Evolutionary conservation across 2,888 invertebrate genomes (phyloP).

Genomic region (Urechis unicinctus): DNA sequence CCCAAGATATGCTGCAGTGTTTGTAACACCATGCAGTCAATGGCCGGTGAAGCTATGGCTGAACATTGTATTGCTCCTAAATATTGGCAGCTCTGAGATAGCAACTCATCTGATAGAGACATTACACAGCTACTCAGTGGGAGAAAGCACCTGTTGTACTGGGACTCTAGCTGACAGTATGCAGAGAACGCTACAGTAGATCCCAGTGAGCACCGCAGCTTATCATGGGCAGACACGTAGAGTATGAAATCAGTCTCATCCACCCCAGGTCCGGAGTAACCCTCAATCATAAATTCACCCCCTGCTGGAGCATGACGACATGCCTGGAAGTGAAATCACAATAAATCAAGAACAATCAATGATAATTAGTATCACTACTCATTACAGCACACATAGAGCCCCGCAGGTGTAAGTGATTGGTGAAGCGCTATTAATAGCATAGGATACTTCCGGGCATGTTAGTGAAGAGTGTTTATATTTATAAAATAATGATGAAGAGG

Average conservation of each 20-base stretch:
- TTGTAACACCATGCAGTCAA: not conserved
- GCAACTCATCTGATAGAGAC: no score
- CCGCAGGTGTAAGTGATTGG: no score
- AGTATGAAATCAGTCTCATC: conserved; percentile 87
- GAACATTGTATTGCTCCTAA: no score
- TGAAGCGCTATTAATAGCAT: no score
- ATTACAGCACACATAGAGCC: no score
- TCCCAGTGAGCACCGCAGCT: conserved; percentile 83
- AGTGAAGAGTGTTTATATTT: not conserved
- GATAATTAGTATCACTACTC: no score
- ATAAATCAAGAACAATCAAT: not conserved
- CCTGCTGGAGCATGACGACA: conserved; percentile 61
- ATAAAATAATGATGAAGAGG: no score
- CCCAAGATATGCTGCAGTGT: no score
- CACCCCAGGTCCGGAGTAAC: conserved; percentile 59
- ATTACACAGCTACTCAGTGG: no score
- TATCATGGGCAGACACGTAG: conserved; percentile 91
- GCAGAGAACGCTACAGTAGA: conserved; percentile 95
- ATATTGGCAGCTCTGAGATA: no score
- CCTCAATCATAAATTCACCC: conserved; percentile 11
- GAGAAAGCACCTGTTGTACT: conserved; percentile 86
- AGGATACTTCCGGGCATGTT: no score
- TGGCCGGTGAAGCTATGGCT: no score
- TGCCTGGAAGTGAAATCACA: conserved; percentile 55
- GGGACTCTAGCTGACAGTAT: conserved; percentile 94